Conservation (phyloP, 64 coral and sea anemone species). For the Catalaphyllia jardinei region DNA sequence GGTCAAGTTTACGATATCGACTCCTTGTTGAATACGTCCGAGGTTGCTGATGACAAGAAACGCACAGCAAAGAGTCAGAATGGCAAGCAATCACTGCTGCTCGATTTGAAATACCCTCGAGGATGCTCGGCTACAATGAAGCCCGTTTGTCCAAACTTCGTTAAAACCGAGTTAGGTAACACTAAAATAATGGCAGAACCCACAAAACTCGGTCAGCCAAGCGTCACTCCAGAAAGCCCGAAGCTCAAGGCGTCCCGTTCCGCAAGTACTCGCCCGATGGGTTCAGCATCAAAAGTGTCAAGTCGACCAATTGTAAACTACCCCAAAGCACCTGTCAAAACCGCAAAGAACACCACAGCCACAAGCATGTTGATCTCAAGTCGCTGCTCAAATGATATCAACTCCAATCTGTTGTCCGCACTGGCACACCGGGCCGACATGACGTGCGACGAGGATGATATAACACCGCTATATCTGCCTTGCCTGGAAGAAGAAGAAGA, state of each 20-base stretch:
- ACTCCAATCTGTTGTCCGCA: conserved; percentile 22
- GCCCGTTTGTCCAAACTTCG: neutral
- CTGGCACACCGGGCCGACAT: neutral
- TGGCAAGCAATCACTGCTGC: neutral
- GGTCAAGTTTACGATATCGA: conserved; percentile 43
- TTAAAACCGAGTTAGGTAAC: neutral
- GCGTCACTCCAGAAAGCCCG: neutral
- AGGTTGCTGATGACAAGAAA: neutral
- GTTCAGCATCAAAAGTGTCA: conserved; percentile 10
- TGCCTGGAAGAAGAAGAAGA: conserved; percentile 21
- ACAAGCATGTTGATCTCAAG: conserved; percentile 12
- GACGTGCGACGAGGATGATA: neutral
- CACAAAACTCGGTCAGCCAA: conserved; percentile 4
- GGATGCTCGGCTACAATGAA: neutral
- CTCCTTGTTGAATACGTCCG: neutral
- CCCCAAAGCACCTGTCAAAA: conserved; percentile 31
- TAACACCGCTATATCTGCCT: conserved; percentile 22
- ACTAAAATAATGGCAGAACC: neutral
- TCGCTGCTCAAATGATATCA: conserved; percentile 8
- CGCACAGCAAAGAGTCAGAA: neutral
- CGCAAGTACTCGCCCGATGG: conserved; percentile 1
- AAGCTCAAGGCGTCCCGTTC: neutral
- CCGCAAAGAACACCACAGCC: neutral
- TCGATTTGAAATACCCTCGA: neutral
- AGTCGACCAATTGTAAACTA: conserved; percentile 39